Conservation (phyloP, 2,113 vertebrate species). For the Numenius arquata region DNA sequence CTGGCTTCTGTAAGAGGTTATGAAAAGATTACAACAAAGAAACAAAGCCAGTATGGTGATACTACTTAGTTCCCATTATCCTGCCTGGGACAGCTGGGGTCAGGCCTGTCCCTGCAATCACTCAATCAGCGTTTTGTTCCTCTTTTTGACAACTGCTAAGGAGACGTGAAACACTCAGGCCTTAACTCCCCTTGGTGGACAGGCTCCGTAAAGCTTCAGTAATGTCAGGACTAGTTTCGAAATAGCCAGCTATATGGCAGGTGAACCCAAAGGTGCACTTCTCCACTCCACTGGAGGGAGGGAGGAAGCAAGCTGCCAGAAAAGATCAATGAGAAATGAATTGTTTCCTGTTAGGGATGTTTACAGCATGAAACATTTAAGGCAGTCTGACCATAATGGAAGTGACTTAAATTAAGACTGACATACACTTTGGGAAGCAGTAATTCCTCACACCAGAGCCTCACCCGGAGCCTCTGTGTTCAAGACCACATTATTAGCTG, state of each 20-base stretch:
- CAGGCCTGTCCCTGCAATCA: neutral
- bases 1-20: neutral
- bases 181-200: neutral
- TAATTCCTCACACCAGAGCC: neutral
- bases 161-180: neutral
- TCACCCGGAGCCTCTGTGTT: neutral
- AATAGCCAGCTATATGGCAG: neutral
- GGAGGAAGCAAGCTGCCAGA: constrained; percentile 21
- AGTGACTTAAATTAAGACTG: constrained; percentile 5
- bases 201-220: neutral
- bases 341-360: constrained; percentile 37
- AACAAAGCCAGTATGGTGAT: neutral
- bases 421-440: neutral
- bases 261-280: neutral
- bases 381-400: neutral
- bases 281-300: neutral
- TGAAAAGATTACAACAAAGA: neutral
- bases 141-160: neutral
- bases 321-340: constrained; percentile 40
- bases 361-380: constrained; percentile 15
- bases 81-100: neutral
- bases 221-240: neutral
- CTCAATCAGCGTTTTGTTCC: neutral
- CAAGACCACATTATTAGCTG: neutral
- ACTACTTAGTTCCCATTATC: neutral